These are phyloP conservation scores for Unio delphinus DNA, from an alignment of 2,888 invertebrate species.

Conservation along the genomic window DNA sequence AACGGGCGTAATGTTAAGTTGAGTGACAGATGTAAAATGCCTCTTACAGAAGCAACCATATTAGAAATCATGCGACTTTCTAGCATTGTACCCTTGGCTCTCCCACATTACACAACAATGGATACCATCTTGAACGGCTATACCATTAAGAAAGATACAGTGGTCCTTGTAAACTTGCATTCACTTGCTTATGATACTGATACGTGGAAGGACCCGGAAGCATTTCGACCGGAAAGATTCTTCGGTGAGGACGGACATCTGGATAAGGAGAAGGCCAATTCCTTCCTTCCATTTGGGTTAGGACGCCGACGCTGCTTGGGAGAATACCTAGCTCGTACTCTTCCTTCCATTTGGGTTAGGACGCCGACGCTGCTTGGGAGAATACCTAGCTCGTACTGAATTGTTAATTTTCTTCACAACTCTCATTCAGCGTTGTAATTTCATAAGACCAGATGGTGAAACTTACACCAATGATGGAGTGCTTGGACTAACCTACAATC, in stretches of 20 bases:
- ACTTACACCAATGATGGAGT: not conserved
- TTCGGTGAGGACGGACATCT: conserved; percentile 4
- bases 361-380: conserved; percentile 49
- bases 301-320: no score
- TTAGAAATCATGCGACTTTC: conserved; percentile 39
- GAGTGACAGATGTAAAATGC: conserved; percentile 25
- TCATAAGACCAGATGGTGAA: conserved; percentile 8
- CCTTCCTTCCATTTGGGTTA: conserved; percentile 35
- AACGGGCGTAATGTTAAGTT: conserved; percentile 15
- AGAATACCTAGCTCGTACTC: no score
- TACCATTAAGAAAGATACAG: conserved; percentile 9
- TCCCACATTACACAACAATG: conserved; percentile 41
- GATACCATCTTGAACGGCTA: conserved; percentile 12
- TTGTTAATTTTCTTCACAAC: conserved; percentile 43
- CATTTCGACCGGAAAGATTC: conserved; percentile 25
- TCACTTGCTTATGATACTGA: conserved; percentile 23
- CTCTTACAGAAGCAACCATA: conserved; percentile 42
- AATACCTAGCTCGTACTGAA: conserved; percentile 46
- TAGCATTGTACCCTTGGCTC: conserved; percentile 31
- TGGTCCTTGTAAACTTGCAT: conserved; percentile 22
- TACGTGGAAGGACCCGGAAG: conserved; percentile 18
- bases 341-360: conserved; percentile 45
- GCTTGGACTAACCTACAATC: conserved; percentile 1
- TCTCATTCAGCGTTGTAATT: conserved; percentile 37
- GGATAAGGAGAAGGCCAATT: conserved; percentile 14